phyloP scores from a whole-genome alignment of 2,113 vertebrate genomes.

The Casuarius casuarius region DNA sequence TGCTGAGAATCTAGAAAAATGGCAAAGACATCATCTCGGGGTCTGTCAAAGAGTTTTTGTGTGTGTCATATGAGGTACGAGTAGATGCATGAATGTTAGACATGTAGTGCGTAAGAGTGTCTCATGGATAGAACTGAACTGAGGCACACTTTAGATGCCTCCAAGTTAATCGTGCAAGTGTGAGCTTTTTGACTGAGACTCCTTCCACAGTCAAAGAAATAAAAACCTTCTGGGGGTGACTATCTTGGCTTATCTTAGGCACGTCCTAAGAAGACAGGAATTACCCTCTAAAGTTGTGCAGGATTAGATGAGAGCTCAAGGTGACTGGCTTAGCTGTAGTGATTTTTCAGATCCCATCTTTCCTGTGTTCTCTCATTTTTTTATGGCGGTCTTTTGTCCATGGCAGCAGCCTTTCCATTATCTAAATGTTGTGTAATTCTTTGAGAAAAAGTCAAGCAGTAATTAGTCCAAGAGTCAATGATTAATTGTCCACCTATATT shows the following conservation, averaged over 20 bases:
- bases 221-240: neutral
- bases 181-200: neutral
- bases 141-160: neutral
- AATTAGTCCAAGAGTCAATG: neutral
- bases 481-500: neutral
- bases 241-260: neutral
- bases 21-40: accelerated
- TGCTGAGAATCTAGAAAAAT: neutral
- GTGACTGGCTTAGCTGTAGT: neutral
- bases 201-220: neutral
- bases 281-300: neutral
- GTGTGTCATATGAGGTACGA: neutral
- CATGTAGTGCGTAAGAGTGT: neutral
- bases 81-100: too few species aligned
- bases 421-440: neutral
- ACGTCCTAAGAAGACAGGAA: neutral
- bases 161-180: neutral
- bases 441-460: neutral
- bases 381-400: neutral
- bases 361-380: neutral
- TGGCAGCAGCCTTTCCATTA: neutral
- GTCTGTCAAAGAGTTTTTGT: neutral
- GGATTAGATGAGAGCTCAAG: neutral
- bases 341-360: neutral
- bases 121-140: neutral